These are phyloP conservation scores for Sinelater perroti DNA, from an alignment of 2,888 invertebrate genomes.

Conservation along the genomic window DNA sequence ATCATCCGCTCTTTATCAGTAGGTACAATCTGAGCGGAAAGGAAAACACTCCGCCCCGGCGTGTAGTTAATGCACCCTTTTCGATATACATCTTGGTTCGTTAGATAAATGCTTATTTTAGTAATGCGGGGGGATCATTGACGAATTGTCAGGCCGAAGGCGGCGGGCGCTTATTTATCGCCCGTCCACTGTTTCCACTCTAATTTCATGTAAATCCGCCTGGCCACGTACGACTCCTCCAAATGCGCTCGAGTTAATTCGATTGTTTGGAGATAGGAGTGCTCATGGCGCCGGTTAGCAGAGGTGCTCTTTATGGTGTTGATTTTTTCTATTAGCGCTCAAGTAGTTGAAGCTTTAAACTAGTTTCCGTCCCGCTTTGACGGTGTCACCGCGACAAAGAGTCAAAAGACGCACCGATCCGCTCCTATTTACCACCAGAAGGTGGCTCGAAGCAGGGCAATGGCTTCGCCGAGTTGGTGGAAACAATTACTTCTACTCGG, in stretches of 20 bases:
- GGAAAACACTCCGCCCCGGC: constrained; percentile 33
- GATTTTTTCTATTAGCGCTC: constrained; percentile 39
- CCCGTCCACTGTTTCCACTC: constrained; percentile 27
- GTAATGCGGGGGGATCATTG: constrained; percentile 43
- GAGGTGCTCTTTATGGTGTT: constrained; percentile 34
- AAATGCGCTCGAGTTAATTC: constrained; percentile 35
- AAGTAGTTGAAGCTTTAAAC: constrained; percentile 32
- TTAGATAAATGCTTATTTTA: constrained; percentile 47
- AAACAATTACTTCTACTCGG: too few species aligned
- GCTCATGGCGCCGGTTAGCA: constrained; percentile 35
- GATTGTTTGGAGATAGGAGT: constrained; percentile 33
- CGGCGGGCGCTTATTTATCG: constrained; percentile 37
- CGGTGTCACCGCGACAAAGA: constrained; percentile 10
- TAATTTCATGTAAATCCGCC: constrained; percentile 33
- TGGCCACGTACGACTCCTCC: background rate
- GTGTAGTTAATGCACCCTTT: constrained; percentile 44
- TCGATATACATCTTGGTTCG: constrained; percentile 43
- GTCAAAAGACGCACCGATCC: constrained; percentile 14
- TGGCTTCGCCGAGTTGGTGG: too few species aligned
- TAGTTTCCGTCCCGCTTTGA: constrained; percentile 27
- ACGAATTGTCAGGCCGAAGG: constrained; percentile 41
- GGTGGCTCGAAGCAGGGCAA: too few species aligned
- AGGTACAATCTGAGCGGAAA: constrained; percentile 39
- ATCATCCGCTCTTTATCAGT: constrained; percentile 42
- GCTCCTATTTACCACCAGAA: constrained; percentile 10